Percentiles rank a stretch among this genome's conserved stretches.
Conservation (phyloP, 2,888 invertebrate species). For the Hemicrepidius hirtus region DNA sequence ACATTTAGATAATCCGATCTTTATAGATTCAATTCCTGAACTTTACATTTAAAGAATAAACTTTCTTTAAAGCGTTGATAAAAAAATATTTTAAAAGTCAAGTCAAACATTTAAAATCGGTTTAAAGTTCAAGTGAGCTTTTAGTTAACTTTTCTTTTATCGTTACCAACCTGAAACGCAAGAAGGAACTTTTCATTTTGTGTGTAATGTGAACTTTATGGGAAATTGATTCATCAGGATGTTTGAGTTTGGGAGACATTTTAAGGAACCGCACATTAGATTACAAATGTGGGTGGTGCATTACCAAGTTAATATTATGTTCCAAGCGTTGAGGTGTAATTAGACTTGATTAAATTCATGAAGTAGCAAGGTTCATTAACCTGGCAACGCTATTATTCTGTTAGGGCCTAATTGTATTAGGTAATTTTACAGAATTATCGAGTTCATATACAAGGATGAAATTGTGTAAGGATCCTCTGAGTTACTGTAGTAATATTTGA, state of each 20-base stretch:
- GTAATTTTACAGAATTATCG: conserved; percentile 7
- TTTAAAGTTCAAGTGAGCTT: no score
- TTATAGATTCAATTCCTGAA: no score
- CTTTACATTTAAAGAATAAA: no score
- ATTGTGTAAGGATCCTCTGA: background rate
- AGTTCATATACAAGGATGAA: background rate
- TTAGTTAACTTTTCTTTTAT: background rate
- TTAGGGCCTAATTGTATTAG: background rate
- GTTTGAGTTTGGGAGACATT: background rate
- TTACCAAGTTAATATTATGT: background rate
- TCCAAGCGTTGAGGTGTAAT: conserved; percentile 3
- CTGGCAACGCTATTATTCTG: background rate
- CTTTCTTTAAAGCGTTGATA: no score
- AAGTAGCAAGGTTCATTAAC: conserved; percentile 10
- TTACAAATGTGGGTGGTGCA: background rate
- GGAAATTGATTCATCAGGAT: conserved; percentile 16
- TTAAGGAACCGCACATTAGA: conserved; percentile 2
- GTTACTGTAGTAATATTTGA: background rate
- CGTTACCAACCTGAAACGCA: background rate
- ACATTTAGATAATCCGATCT: no score
- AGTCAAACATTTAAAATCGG: no score
- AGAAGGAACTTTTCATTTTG: background rate
- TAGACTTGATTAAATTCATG: conserved; percentile 16
- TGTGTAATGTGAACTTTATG: background rate
- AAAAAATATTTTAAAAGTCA: no score